These are phyloP conservation scores for Dermatemys mawii DNA, from an alignment of 2,113 vertebrate genomes.

Conservation along the genomic window DNA sequence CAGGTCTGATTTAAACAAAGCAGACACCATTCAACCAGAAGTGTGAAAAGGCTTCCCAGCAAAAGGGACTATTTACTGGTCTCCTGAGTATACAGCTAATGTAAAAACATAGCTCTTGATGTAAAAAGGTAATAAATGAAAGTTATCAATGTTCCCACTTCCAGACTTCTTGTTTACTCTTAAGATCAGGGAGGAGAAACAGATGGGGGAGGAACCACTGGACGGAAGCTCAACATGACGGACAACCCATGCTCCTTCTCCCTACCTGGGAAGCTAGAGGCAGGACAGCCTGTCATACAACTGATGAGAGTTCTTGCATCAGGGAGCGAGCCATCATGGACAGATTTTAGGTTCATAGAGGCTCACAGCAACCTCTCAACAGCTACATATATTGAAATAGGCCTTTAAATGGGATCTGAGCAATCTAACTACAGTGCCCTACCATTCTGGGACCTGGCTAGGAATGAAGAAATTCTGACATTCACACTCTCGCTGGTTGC, in stretches of 20 bases:
- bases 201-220: background rate
- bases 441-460: constrained; percentile 45
- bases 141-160: background rate
- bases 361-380: background rate
- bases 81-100: background rate
- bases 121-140: background rate
- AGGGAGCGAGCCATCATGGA: constrained; percentile 58
- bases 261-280: background rate
- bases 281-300: constrained; percentile 28
- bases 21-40: background rate
- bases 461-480: constrained; percentile 37
- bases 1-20: accelerated
- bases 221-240: background rate
- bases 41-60: background rate
- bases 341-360: constrained; percentile 51
- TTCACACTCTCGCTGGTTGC: constrained; percentile 57
- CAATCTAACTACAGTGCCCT: constrained; percentile 19
- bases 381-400: background rate
- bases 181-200: background rate
- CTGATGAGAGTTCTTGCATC: constrained; percentile 58
- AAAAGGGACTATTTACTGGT: background rate
- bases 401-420: constrained; percentile 57
- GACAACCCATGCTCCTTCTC: background rate
- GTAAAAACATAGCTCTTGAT: background rate
- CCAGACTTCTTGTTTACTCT: constrained; percentile 3